Evolutionary conservation across 2,888 invertebrate species (phyloP), one percentile per base, ranked within the genome.

Genomic region (Lasioglossum zephyrum): DNA sequence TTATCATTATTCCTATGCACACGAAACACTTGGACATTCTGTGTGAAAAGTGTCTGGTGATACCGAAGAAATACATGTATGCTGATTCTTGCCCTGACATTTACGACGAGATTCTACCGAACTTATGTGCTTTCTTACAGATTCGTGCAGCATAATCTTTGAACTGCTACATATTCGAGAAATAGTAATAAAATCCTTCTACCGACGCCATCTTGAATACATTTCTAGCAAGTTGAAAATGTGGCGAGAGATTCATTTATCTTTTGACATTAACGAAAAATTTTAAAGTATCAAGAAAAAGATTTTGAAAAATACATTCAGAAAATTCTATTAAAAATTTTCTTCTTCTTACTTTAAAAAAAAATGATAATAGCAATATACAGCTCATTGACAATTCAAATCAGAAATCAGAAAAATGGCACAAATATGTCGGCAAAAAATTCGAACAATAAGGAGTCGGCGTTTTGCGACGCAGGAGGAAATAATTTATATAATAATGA

Each of bases 51-150:
- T 26, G 26, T 49, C n/a, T n/a, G 39, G 63, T n/a, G 57, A 70
- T 82, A 79, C 4, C 57, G 69, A 16, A 18, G 5, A 18, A 53
- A 74, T 74, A 18, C 63, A 63, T 63, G 63, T 74, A 47, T 47
- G 69, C 13, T 26, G 69, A 74, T 74, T 31, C 57, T 16, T 16
- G 44, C 41, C 49, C 49, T 6, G 31, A 66, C 73, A 69, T 70
- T 66, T 79, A 16, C 5, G 57, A 57, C 8, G 63, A 63, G 18
- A 76, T 63, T 76, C 44, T 63, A 44, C 31, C 31, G 44, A 26
- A 75, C 66, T 69, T 66, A 72, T 39, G 66, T 73, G 72, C 49
- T 63, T 39, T n/a, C 57, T 79, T n/a, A 16, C 39, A 53, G 41
- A 22, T 53, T n/a, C 16, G 44, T 44, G 31, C 16, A 44, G 63